These are phyloP conservation scores for Notiomystis cincta DNA, from an alignment of 2,113 vertebrate genomes.

Conservation along the genomic window DNA sequence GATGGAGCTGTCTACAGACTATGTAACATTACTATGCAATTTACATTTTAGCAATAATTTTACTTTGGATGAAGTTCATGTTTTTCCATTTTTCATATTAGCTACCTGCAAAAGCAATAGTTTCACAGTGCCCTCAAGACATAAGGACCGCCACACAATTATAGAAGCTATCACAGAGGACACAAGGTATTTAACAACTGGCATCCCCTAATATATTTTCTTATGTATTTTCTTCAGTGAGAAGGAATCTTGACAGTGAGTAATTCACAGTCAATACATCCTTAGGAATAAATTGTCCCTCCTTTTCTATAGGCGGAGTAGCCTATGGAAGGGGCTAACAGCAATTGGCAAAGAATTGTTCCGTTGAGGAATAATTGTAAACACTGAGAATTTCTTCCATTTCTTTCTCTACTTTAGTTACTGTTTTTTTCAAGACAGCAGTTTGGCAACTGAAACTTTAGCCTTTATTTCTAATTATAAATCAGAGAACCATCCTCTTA, in stretches of 20 bases:
- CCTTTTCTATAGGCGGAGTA: background rate
- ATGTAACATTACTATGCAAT: background rate
- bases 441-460: conserved; percentile 31
- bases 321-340: background rate
- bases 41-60: conserved; percentile 43
- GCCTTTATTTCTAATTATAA: conserved; percentile 54
- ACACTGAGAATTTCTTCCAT: background rate
- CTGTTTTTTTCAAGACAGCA: conserved; percentile 1
- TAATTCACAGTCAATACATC: background rate
- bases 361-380: background rate
- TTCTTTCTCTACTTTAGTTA: background rate
- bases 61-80: conserved; percentile 17
- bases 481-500: conserved; percentile 21
- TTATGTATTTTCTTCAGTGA: background rate
- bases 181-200: background rate
- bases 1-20: background rate
- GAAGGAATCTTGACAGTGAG: background rate
- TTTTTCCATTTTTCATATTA: conserved; percentile 48
- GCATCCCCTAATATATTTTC: background rate
- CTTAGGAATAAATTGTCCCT: background rate
- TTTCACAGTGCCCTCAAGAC: background rate
- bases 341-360: background rate
- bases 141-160: background rate
- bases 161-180: background rate
- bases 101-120: conserved; percentile 11